These are phyloP conservation scores for Pseudobourletiella spinata DNA, from an alignment of 1,140 invertebrate species.

Conservation along the genomic window DNA sequence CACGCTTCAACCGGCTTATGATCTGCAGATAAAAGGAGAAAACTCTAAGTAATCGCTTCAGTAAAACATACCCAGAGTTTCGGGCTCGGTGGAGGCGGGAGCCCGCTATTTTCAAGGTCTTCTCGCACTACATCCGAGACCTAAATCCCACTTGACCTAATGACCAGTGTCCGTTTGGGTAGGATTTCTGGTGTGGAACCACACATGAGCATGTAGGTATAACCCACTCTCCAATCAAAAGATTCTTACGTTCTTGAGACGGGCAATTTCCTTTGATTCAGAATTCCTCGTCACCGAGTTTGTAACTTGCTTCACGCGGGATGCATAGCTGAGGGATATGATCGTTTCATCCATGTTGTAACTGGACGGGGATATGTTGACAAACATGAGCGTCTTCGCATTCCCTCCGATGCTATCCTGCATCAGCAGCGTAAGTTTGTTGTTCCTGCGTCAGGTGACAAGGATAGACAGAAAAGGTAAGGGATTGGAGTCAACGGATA, in stretches of 20 bases:
- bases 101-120: too few species aligned
- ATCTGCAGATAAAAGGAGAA: constrained; percentile 9
- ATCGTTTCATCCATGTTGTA: constrained; percentile 40
- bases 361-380: constrained; percentile 48
- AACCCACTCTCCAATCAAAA: too few species aligned
- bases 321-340: constrained; percentile 42
- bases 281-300: constrained; percentile 46
- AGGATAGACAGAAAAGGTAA: too few species aligned
- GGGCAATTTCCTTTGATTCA: constrained; percentile 46
- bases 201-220: too few species aligned
- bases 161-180: too few species aligned
- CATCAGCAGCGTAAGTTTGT: constrained; percentile 50
- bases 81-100: too few species aligned
- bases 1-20: constrained; percentile 12
- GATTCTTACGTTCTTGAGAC: constrained; percentile 42
- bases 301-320: constrained; percentile 47
- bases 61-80: too few species aligned
- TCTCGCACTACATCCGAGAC: too few species aligned
- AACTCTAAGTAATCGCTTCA: too few species aligned
- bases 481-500: too few species aligned
- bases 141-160: too few species aligned
- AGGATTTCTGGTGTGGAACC: too few species aligned
- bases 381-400: constrained; percentile 52
- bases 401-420: constrained; percentile 51
- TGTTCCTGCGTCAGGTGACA: constrained; percentile 43